Conservation (phyloP, 2,797 vertebrate species). For the Anabas testudineus region DNA sequence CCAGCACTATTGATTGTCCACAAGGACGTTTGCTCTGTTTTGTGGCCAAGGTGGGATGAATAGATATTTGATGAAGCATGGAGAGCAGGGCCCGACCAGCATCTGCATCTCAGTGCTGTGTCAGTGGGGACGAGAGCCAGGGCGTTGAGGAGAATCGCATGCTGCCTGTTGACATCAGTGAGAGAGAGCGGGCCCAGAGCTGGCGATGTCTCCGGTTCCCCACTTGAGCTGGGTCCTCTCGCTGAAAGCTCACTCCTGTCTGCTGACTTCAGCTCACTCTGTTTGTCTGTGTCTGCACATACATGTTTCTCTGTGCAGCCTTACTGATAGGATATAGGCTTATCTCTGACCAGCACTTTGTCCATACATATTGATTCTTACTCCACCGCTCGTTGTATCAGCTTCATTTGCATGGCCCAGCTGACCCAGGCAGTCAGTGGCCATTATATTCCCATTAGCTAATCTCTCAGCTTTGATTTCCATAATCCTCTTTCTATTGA, state of each 20-base stretch:
- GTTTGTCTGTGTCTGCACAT: background rate
- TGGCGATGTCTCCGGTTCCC: slow-evolving; percentile 66
- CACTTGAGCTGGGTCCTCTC: slow-evolving; percentile 56
- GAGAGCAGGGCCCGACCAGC: slow-evolving; percentile 40
- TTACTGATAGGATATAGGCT: slow-evolving; percentile 31
- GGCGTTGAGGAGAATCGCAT: slow-evolving; percentile 58
- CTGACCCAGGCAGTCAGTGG: slow-evolving; percentile 75
- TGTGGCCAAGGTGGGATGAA: slow-evolving; percentile 57
- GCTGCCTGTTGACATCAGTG: slow-evolving; percentile 80
- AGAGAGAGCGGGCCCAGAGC: slow-evolving; percentile 52
- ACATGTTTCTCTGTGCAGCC: slow-evolving; percentile 15
- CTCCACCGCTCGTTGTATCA: slow-evolving; percentile 42
- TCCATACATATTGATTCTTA: slow-evolving; percentile 64
- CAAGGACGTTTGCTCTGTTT: slow-evolving; percentile 72
- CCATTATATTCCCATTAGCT: slow-evolving; percentile 87
- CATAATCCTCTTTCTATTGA: slow-evolving; percentile 84
- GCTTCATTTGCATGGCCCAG: slow-evolving; percentile 78
- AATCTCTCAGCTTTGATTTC: slow-evolving; percentile 86
- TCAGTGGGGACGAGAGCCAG: slow-evolving; percentile 67
- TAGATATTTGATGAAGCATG: slow-evolving; percentile 72
- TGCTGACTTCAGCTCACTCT: slow-evolving; percentile 51
- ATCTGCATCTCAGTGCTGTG: slow-evolving; percentile 63
- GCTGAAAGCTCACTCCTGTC: slow-evolving; percentile 77
- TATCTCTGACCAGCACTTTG: slow-evolving; percentile 44
- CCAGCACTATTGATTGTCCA: slow-evolving; percentile 68